Base-by-base conservation (phyloP, 2,797 vertebrate species). In the Galaxias olidus region DNA sequence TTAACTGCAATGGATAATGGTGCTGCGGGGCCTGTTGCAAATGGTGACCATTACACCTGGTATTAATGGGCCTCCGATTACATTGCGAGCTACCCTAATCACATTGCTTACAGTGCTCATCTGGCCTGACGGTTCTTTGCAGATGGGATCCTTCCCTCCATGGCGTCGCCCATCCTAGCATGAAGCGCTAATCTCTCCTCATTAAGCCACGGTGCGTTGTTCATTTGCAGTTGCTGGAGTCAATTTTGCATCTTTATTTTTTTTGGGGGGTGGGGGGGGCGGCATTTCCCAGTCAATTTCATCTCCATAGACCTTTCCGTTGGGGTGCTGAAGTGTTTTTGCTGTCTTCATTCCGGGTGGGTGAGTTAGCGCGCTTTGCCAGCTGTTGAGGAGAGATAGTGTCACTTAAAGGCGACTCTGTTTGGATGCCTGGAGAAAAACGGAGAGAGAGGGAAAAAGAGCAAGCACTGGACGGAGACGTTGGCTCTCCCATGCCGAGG, bases 31-130 rank as follows among this genome's bases (percentile, higher is more conserved):
- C 75, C 75, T 76, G 81, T 72, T 65, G 75, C 72, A 82, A 89
- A 85, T 76, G 77, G 73, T 76, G 74, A 84, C 87, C 89, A 87
- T 89, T 88, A 88, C 81, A 83, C 72, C 79, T 30, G 30, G 30
- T 73, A 87, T 86, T 87, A 87, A 87, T 81, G 76, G 75, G 71
- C 63, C 74, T 85, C 71, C 77, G 84, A 90, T 89, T 83, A 84
- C 70, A 65, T 73, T 50, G 56, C 65, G 82, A 84, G 66, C 79
- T 6, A 66, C 81, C 81, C 76, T 84, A 86, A 88, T 88, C 79
- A 74, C 79, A 69, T 80, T 76, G 82, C 84, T 87, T 78, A 78
- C 73, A 81, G 76, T 71, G 80, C 78, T 84, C 84, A 85, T 87
- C 87, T 81, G 73, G 19, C 71, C 68, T 13, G 73, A 76, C 81